Evolutionary conservation across 1,140 invertebrate species (phyloP).

Genomic region (Phthorimaea operculella): DNA sequence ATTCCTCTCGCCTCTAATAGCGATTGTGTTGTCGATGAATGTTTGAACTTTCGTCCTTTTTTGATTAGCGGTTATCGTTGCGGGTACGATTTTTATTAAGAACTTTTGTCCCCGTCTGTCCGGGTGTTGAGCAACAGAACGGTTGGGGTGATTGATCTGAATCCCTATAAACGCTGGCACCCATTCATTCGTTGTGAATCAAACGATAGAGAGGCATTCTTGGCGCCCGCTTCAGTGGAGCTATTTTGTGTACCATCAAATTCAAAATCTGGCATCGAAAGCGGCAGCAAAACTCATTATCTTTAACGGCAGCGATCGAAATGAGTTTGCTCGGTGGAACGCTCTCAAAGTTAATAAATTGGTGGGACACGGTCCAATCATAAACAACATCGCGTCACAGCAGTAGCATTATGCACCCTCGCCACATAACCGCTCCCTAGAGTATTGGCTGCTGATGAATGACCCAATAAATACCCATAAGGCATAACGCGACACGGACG

Average conservation of each 20-base stretch:
- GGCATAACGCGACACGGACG: slow-evolving; percentile 58
- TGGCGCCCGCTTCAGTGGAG: neutral
- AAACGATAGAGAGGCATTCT: neutral
- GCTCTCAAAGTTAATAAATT: slow-evolving; percentile 43
- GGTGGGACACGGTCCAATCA: slow-evolving; percentile 38
- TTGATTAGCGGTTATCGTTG: slow-evolving; percentile 60
- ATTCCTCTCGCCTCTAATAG: slow-evolving; percentile 38
- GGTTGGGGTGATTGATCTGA: slow-evolving; percentile 1
- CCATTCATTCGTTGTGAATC: neutral
- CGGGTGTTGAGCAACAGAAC: neutral
- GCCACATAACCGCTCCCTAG: slow-evolving; percentile 54
- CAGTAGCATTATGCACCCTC: slow-evolving; percentile 53
- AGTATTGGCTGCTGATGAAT: slow-evolving; percentile 57
- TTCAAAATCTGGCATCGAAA: neutral
- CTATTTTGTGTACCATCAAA: neutral
- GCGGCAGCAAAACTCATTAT: slow-evolving; percentile 1
- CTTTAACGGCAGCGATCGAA: slow-evolving; percentile 1
- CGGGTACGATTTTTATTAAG: slow-evolving; percentile 43
- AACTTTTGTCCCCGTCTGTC: slow-evolving; percentile 1
- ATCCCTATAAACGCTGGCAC: slow-evolving; percentile 1
- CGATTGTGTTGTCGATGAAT: slow-evolving; percentile 49
- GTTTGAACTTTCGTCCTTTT: slow-evolving; percentile 65
- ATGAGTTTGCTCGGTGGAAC: neutral
- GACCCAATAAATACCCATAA: slow-evolving; percentile 63
- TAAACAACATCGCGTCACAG: slow-evolving; percentile 45